These are phyloP conservation scores for Antedon mediterranea DNA, from an alignment of 53 echinoderm and acorn worm genomes.

Conservation along the genomic window DNA sequence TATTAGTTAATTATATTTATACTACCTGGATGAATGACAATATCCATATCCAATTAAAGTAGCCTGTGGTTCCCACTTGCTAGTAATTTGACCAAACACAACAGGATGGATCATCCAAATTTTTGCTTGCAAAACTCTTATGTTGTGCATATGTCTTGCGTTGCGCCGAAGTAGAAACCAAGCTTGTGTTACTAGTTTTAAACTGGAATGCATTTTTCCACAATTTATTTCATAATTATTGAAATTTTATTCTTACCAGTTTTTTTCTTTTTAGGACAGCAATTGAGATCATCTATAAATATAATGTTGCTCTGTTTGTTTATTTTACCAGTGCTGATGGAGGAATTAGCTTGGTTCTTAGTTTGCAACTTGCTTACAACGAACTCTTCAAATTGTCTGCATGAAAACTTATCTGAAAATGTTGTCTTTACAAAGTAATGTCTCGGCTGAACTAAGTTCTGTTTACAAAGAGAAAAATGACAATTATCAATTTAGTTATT, in stretches of 20 bases:
- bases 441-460: constrained; percentile 91
- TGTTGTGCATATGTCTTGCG: too few relatives aligned
- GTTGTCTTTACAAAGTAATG: constrained; percentile 60
- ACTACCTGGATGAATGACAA: too few relatives aligned
- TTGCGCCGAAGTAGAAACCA: too few relatives aligned
- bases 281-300: constrained; percentile 79
- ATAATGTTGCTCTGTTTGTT: constrained; percentile 17
- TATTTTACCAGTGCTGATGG: constrained; percentile 3
- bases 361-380: constrained; percentile 61
- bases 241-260: constrained; percentile 51
- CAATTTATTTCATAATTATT: too few relatives aligned
- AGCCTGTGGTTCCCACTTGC: too few relatives aligned
- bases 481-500: too few relatives aligned
- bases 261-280: constrained; percentile 21
- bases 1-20: too few relatives aligned
- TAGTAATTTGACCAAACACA: too few relatives aligned
- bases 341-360: constrained; percentile 39
- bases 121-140: too few relatives aligned
- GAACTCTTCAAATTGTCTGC: constrained; percentile 51
- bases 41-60: too few relatives aligned
- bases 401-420: constrained; percentile 48
- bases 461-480: neutral
- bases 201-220: too few relatives aligned
- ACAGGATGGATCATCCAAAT: too few relatives aligned
- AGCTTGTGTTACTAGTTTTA: neutral